These are phyloP conservation scores for Electrona antarctica DNA, from an alignment of 2,113 vertebrate genomes.

Conservation along the genomic window DNA sequence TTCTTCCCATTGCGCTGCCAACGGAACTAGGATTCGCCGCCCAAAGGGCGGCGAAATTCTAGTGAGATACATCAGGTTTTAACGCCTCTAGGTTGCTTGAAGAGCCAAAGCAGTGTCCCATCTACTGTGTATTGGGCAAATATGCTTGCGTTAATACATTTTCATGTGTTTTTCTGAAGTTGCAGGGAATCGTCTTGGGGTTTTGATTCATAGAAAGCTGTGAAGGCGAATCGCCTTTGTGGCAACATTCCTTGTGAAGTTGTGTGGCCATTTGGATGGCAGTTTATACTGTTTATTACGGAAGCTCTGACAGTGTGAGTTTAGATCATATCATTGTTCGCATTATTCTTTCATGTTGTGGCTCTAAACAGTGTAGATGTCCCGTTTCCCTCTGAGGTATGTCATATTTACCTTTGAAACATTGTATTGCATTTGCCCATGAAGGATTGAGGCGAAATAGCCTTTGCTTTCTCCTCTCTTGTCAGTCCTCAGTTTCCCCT, in stretches of 20 bases:
- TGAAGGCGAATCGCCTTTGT: slow-evolving; percentile 48
- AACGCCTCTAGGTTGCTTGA: slow-evolving; percentile 49
- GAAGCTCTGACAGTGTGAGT: slow-evolving; percentile 25
- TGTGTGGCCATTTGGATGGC: slow-evolving; percentile 30
- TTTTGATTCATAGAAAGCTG: slow-evolving; percentile 70
- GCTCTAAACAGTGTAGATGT: slow-evolving; percentile 10
- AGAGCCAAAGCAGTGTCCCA: slow-evolving; percentile 44
- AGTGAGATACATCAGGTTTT: slow-evolving; percentile 4
- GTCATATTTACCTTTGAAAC: slow-evolving; percentile 30
- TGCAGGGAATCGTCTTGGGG: slow-evolving; percentile 39
- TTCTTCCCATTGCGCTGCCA: too few relatives aligned
- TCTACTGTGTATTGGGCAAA: slow-evolving; percentile 40
- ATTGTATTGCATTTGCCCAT: slow-evolving; percentile 18
- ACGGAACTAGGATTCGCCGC: too few relatives aligned
- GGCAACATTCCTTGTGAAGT: slow-evolving; percentile 22
- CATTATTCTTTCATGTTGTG: background rate
- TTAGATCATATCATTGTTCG: background rate
- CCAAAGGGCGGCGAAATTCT: too few relatives aligned
- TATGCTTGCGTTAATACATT: slow-evolving; percentile 33
- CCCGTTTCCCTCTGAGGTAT: slow-evolving; percentile 18
- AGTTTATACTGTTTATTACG: slow-evolving; percentile 26
- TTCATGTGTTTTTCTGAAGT: slow-evolving; percentile 47
- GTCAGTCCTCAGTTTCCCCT: slow-evolving; percentile 12
- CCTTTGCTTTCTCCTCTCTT: slow-evolving; percentile 15
- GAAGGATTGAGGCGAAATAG: slow-evolving; percentile 19